Conservation (phyloP, 37 sponge, comb jelly and placozoan genomes). For the Spongilla lacustris region DNA sequence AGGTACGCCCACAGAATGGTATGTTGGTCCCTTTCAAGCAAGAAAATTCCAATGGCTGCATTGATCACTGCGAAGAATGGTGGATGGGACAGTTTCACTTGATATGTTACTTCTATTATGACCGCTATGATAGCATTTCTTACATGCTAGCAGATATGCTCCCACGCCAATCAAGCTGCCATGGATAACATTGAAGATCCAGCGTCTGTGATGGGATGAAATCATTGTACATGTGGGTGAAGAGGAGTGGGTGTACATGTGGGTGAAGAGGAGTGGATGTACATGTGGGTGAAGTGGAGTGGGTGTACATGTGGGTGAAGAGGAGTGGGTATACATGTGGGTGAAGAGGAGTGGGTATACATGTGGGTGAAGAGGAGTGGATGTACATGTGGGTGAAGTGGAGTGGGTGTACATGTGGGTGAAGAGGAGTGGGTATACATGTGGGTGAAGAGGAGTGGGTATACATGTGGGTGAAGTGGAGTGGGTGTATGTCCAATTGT, state of each 20-base stretch:
- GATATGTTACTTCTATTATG: too few species aligned
- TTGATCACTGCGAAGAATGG: neutral
- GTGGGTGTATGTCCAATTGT: too few species aligned
- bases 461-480: neutral
- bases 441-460: neutral
- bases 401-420: too few species aligned
- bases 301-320: too few species aligned
- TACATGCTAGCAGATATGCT: constrained; percentile 7
- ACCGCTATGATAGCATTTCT: neutral
- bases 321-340: too few species aligned
- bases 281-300: too few species aligned
- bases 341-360: neutral
- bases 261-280: neutral
- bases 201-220: neutral
- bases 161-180: neutral
- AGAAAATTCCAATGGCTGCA: constrained; percentile 6
- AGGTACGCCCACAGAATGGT: constrained; percentile 2
- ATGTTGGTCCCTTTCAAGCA: constrained; percentile 1
- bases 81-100: neutral
- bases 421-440: too few species aligned
- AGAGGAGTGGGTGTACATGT: too few species aligned
- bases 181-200: constrained; percentile 2
- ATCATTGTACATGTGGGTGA: too few species aligned
- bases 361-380: too few species aligned
- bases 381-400: too few species aligned